A percentile compares a stretch with the other conserved stretches of the same genome.
phyloP scores from a whole-genome alignment of 2,113 vertebrate species.

The Prionailurus viverrinus region DNA sequence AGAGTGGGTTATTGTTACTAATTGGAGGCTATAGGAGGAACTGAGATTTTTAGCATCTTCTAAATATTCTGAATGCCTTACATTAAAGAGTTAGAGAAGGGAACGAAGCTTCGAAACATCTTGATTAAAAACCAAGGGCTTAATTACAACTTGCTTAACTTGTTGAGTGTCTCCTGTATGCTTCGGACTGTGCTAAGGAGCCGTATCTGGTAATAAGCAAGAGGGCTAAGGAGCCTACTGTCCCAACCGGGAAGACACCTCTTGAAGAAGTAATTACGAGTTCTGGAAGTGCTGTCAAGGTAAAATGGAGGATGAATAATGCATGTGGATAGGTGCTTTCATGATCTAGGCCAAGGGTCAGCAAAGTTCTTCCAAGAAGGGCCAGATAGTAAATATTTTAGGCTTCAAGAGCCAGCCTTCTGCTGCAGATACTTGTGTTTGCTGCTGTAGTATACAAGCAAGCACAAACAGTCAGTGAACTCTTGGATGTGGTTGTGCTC shows the following conservation, averaged over 20 bases:
- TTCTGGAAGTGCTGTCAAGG: fast-evolving
- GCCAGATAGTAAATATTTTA: not conserved
- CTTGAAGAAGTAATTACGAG: not conserved
- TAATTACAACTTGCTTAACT: not conserved
- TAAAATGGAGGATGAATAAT: not conserved
- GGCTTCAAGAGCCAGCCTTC: not conserved
- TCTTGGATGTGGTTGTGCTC: not conserved
- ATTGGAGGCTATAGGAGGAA: slow-evolving; percentile 81
- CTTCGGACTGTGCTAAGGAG: not conserved
- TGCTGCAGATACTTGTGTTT: not conserved
- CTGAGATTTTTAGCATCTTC: slow-evolving; percentile 50
- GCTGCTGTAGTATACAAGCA: not conserved
- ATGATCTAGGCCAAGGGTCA: not conserved
- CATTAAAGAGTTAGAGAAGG: slow-evolving; percentile 63
- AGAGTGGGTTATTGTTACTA: slow-evolving; percentile 75
- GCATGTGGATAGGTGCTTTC: not conserved
- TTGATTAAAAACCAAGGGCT: not conserved
- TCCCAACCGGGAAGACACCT: not conserved
- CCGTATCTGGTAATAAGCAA: not conserved
- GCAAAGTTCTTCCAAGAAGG: not conserved
- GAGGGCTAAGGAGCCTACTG: not conserved
- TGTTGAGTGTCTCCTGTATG: not conserved
- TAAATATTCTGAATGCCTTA: slow-evolving; percentile 27
- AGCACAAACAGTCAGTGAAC: not conserved
- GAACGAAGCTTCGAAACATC: not conserved